Evolutionary conservation across 2,797 vertebrate species (phyloP).

Genomic region (Chelidonichthys spinosus): DNA sequence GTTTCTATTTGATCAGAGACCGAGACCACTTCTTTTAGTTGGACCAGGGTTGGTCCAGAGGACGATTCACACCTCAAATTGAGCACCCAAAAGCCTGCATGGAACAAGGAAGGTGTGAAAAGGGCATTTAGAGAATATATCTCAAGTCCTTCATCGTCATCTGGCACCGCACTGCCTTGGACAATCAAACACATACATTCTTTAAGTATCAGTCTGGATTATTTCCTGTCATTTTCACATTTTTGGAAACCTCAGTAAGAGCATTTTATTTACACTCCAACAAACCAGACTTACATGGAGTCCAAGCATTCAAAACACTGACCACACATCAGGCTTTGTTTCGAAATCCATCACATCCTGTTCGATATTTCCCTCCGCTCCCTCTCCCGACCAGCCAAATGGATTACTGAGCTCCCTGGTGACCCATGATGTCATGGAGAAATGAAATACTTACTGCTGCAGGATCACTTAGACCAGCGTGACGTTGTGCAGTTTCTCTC

Average conservation of each 20-base stretch:
- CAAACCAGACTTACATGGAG: background rate
- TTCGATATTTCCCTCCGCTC: slow-evolving; percentile 15
- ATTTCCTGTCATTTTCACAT: background rate
- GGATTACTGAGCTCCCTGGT: slow-evolving; percentile 34
- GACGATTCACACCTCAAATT: too few species aligned
- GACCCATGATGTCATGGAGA: slow-evolving; percentile 62
- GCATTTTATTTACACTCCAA: background rate
- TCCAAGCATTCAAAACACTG: background rate
- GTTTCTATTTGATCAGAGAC: too few species aligned
- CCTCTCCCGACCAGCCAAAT: slow-evolving; percentile 19
- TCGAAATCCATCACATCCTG: slow-evolving; percentile 23
- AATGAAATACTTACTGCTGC: slow-evolving; percentile 54
- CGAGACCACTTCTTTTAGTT: too few species aligned
- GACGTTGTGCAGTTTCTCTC: background rate
- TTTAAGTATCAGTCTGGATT: too few species aligned
- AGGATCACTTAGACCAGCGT: slow-evolving; percentile 7
- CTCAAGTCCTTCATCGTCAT: too few species aligned
- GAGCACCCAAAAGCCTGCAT: too few species aligned
- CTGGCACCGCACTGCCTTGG: too few species aligned
- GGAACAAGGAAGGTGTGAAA: too few species aligned
- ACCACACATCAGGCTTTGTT: slow-evolving; percentile 10
- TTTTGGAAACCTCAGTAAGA: background rate
- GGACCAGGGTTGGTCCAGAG: too few species aligned
- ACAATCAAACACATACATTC: too few species aligned
- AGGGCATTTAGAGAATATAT: too few species aligned